Conservation (phyloP, 2,888 invertebrate species). For the Dryomyza anilis region DNA sequence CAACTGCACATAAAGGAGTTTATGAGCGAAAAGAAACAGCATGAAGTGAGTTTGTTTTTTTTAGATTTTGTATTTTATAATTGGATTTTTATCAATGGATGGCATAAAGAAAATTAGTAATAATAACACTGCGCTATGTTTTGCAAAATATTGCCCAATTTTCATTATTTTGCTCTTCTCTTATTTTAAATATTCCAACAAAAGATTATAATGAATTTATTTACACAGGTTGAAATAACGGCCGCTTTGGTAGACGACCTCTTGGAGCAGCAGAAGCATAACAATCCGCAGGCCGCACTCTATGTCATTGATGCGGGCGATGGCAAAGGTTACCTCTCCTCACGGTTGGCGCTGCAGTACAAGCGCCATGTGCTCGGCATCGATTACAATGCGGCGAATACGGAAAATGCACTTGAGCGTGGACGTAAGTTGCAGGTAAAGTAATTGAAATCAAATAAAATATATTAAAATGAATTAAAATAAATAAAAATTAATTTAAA, state of each 20-base stretch:
- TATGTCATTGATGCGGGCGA: slow-evolving; percentile 85
- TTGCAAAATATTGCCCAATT: too few relatives aligned
- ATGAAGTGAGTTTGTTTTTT: slow-evolving; percentile 67
- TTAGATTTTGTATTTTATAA: too few relatives aligned
- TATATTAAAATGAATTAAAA: background rate
- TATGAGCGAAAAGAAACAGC: slow-evolving; percentile 80
- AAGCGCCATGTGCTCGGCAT: slow-evolving; percentile 77
- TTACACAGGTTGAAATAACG: slow-evolving; percentile 67
- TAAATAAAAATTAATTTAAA: too few relatives aligned
- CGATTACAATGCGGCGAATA: slow-evolving; percentile 74
- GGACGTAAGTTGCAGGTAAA: slow-evolving; percentile 55
- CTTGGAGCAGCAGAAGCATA: slow-evolving; percentile 35
- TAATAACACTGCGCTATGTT: too few relatives aligned
- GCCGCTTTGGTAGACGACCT: slow-evolving; percentile 68
- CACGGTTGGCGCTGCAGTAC: slow-evolving; percentile 74
- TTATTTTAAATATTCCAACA: too few relatives aligned
- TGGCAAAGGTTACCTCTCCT: slow-evolving; percentile 85
- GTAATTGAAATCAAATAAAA: background rate
- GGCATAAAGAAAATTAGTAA: background rate
- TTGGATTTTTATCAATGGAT: too few relatives aligned
- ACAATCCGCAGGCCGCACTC: slow-evolving; percentile 1
- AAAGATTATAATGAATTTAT: background rate
- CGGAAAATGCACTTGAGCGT: slow-evolving; percentile 68
- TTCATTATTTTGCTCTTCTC: too few relatives aligned
- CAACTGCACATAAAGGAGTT: slow-evolving; percentile 66